These are phyloP conservation scores for Ataeniobius toweri DNA, from an alignment of 2,797 vertebrate genomes.

Conservation along the genomic window DNA sequence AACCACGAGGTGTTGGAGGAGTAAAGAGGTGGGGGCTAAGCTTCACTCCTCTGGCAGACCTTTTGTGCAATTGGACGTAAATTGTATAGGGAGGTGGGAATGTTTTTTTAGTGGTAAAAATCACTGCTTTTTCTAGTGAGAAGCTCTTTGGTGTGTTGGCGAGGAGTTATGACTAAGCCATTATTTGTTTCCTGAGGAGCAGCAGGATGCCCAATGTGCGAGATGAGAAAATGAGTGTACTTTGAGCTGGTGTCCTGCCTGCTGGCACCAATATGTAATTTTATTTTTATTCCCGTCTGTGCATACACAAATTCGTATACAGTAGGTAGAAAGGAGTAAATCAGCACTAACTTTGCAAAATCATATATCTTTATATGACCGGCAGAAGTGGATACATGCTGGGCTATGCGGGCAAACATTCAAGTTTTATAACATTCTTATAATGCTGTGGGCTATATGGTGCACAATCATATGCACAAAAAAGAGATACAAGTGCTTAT, in stretches of 20 bases:
- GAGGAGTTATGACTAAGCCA: constrained; percentile 74
- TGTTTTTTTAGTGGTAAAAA: constrained; percentile 50
- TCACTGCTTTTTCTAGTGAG: constrained; percentile 71
- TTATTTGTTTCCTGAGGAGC: constrained; percentile 78
- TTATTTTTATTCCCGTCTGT: constrained; percentile 22
- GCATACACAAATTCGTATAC: constrained; percentile 1
- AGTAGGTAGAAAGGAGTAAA: constrained; percentile 12
- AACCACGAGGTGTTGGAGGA: constrained; percentile 14
- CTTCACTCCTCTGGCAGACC: constrained; percentile 46
- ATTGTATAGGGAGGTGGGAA: constrained; percentile 53
- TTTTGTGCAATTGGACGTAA: constrained; percentile 56
- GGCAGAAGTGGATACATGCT: constrained; percentile 18
- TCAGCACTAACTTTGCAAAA: constrained; percentile 28
- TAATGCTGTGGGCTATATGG: constrained; percentile 6
- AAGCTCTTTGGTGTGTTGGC: constrained; percentile 66
- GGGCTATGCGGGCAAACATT: constrained; percentile 10
- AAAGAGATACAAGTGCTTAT: constrained; percentile 38
- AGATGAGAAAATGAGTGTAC: constrained; percentile 75
- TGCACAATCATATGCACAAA: constrained; percentile 27
- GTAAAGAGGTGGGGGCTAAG: constrained; percentile 43
- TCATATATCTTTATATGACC: constrained; percentile 22
- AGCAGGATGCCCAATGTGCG: constrained; percentile 73
- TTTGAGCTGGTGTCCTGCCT: constrained; percentile 62
- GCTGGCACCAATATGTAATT: constrained; percentile 59
- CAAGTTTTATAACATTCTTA: constrained; percentile 9